Evolutionary conservation across 1,140 invertebrate genomes (phyloP).

Genomic region (Acyrthosiphon pisum): DNA sequence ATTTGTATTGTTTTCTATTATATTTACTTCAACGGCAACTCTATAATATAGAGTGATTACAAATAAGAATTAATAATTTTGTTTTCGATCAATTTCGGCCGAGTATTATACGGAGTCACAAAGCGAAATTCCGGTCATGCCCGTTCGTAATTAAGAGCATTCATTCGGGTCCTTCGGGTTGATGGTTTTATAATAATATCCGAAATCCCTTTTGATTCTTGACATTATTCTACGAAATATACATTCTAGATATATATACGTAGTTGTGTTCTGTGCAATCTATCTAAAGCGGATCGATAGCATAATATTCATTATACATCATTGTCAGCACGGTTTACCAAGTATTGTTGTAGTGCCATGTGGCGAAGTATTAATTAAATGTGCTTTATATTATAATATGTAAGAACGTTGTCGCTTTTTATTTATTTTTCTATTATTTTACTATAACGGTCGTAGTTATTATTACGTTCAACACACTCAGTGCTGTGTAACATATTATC

Average conservation of each 20-base stretch:
- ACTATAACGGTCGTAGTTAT: not conserved
- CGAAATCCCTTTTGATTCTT: not conserved
- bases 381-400: not conserved
- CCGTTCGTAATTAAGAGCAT: not conserved
- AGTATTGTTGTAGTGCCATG: not conserved
- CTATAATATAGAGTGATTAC: not conserved
- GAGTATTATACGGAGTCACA: not conserved
- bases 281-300: not conserved
- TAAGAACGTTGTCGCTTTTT: not conserved
- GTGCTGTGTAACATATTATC: not conserved
- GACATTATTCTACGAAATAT: not conserved
- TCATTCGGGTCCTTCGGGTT: constrained; percentile 3
- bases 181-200: constrained; percentile 14
- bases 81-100: not conserved
- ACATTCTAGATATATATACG: not conserved
- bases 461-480: not conserved
- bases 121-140: constrained; percentile 6
- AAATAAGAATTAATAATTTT: constrained; percentile 1
- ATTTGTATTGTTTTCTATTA: not conserved
- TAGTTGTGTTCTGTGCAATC: not conserved
- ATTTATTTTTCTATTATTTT: not conserved
- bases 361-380: not conserved
- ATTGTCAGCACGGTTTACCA: not conserved
- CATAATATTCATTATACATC: not conserved
- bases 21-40: not conserved